Conservation (phyloP, 1,140 invertebrate species). For the Drosophila lacteicornis region DNA sequence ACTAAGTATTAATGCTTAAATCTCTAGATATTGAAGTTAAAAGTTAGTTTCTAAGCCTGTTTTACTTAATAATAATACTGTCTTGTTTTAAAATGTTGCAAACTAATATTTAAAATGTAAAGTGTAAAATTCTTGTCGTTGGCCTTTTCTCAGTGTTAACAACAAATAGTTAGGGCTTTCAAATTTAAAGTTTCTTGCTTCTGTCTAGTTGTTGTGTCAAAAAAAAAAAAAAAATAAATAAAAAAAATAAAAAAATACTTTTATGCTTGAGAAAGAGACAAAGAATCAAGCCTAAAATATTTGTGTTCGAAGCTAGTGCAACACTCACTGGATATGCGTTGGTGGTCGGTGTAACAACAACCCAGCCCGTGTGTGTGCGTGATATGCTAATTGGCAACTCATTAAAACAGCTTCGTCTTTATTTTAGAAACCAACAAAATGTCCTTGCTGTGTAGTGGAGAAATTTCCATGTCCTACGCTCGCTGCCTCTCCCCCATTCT, state of each 20-base stretch:
- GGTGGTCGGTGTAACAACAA: constrained; percentile 6
- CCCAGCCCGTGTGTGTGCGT: constrained; percentile 19
- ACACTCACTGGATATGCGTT: not conserved
- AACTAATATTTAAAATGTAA: no score
- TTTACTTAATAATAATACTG: no score
- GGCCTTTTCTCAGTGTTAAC: constrained; percentile 8
- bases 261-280: constrained; percentile 32
- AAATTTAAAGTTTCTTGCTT: constrained; percentile 25
- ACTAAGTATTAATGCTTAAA: no score
- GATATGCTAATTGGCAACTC: constrained; percentile 80
- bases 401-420: constrained; percentile 78
- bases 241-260: constrained; percentile 26
- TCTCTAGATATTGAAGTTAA: no score
- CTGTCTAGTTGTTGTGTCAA: constrained; percentile 11
- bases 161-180: constrained; percentile 27
- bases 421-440: constrained; percentile 49
- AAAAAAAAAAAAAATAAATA: constrained; percentile 37
- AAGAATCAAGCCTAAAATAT: constrained; percentile 54
- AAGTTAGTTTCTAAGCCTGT: not conserved
- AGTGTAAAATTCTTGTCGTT: no score
- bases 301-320: constrained; percentile 29
- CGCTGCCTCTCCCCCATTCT: constrained; percentile 33
- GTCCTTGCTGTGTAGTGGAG: constrained; percentile 44
- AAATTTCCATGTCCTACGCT: constrained; percentile 38
- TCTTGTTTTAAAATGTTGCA: no score